A percentile compares a stretch with the other conserved stretches of the same genome.
Conservation (phyloP, 2,113 vertebrate species). For the Leuciscus idus region DNA sequence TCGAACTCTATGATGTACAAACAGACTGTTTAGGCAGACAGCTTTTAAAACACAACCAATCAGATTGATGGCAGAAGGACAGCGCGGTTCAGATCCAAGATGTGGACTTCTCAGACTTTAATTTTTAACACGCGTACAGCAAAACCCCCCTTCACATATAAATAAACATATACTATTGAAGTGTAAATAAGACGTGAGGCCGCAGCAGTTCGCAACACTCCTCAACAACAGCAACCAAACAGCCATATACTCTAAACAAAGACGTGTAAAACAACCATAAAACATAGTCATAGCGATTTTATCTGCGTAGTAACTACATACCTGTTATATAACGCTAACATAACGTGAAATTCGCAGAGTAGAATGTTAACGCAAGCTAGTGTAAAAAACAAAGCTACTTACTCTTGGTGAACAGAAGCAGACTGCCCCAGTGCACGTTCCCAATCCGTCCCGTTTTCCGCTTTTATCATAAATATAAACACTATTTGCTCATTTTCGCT, state of each 20-base stretch:
- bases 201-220: constrained; percentile 2
- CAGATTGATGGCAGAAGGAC: background rate
- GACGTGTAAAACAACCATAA: background rate
- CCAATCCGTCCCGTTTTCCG: constrained; percentile 12
- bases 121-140: background rate
- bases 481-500: background rate
- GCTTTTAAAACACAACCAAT: background rate
- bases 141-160: background rate
- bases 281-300: background rate
- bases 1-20: background rate
- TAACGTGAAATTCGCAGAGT: background rate
- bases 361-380: background rate
- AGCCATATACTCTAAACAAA: background rate
- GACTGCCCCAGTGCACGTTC: background rate
- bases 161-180: background rate
- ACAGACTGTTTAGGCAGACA: background rate
- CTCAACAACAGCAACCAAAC: constrained; percentile 6
- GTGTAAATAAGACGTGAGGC: constrained; percentile 30
- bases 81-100: background rate
- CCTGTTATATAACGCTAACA: background rate
- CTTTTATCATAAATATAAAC: background rate
- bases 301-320: background rate
- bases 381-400: constrained; percentile 42
- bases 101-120: background rate
- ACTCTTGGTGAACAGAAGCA: constrained; percentile 1